Base-by-base conservation (phyloP, 2,888 invertebrate genomes). In the Antheraea assamensis region DNA sequence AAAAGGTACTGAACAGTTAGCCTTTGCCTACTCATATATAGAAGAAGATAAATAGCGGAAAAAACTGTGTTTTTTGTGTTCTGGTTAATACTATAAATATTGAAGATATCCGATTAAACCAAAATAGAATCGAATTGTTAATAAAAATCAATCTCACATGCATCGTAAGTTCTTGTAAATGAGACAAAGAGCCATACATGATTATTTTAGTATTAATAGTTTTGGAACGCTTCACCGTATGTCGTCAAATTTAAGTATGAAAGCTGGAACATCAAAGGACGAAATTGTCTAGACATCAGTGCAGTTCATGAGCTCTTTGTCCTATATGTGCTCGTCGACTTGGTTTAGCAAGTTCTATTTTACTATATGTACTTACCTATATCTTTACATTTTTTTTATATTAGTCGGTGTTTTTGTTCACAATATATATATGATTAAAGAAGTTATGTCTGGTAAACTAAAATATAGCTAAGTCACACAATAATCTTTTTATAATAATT, bases 121-220 rank as follows among this genome's bases (percentile, higher is more conserved):
- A 10, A 42, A 42, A 42, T 27, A 61, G 10, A 27, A 27, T 27
- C 27, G 5, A 27, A 61, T 27, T 61, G 27, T 61, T 61, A 30
- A 27, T 4, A 30, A 42, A 64, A 7, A 30, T 66, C 31, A 30
- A 1, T 66, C 19, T 27, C 31, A 30, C 17, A 64, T 30, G 64
- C 30, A 30, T 21, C 17, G 21, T 17, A 66, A 66, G 61, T 61
- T 61, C 61, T 66, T 66, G 66, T 66, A 66, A 66, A 66, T 7
- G 31, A 30, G 19, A 66, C 66, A 68, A 68, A 68, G 76, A 77
- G 75, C 77, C 76, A 78, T 76, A 8, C 7, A 68, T 2, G 35
- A 68, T n/a, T 68, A 68, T 68, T 68, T 68, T n/a, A 35, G 68
- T 35, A 10, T 42, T 68, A 35, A 35, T 35, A 68, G 68, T 68